These are phyloP conservation scores for Phenganax stokvisi DNA, from an alignment of 92 coral and sea anemone species.

Conservation along the genomic window DNA sequence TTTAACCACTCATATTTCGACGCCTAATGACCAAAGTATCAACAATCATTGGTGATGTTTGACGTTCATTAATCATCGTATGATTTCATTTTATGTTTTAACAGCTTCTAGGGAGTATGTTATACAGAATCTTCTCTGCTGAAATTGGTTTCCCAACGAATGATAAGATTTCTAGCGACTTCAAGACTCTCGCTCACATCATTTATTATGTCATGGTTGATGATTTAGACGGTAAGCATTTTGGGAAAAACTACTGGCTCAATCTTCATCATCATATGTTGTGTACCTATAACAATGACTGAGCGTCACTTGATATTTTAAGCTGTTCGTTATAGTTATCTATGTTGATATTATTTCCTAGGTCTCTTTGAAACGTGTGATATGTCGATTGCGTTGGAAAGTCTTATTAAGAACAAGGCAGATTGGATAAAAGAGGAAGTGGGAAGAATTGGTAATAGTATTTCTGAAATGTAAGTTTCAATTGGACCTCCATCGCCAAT, in stretches of 20 bases:
- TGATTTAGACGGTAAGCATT: too few species aligned
- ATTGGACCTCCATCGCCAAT: background rate
- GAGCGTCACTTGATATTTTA: too few species aligned
- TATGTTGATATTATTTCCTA: background rate
- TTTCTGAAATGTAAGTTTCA: slow-evolving; percentile 21
- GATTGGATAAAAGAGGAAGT: slow-evolving; percentile 28
- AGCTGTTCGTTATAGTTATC: too few species aligned
- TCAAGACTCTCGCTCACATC: too few species aligned
- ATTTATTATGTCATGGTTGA: too few species aligned
- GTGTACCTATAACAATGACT: too few species aligned
- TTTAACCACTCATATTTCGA: background rate
- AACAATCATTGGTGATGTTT: background rate
- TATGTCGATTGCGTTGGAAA: slow-evolving; percentile 23
- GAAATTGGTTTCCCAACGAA: too few species aligned
- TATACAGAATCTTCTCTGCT: background rate
- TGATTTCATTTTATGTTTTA: background rate
- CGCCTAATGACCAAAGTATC: background rate
- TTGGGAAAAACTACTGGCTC: too few species aligned
- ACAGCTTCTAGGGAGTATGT: slow-evolving; percentile 19
- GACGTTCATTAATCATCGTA: background rate
- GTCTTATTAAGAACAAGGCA: slow-evolving; percentile 7
- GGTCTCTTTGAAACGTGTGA: slow-evolving; percentile 26
- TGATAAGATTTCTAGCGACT: too few species aligned
- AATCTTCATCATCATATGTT: too few species aligned
- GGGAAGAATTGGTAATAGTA: slow-evolving; percentile 10